A percentile compares a stretch with the other conserved stretches of the same genome.
Evolutionary conservation across 1,140 invertebrate genomes (phyloP).

Genomic region (Rhynchophorus ferrugineus): DNA sequence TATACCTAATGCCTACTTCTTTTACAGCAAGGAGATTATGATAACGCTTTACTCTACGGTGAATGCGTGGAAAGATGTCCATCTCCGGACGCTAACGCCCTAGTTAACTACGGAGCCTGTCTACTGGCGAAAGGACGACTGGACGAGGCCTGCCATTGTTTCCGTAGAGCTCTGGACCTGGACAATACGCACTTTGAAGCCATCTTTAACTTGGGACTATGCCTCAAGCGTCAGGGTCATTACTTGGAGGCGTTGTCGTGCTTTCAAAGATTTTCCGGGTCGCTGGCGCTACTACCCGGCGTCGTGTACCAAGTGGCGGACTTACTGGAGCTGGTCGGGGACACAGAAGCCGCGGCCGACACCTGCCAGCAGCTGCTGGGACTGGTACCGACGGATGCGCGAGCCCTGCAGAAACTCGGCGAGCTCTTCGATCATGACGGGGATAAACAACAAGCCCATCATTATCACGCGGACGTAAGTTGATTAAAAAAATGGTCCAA

Average conservation of each 20-base stretch:
- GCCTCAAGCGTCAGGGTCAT: conserved; percentile 61
- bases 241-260: conserved; percentile 70
- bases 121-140: conserved; percentile 63
- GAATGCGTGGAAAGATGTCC: conserved; percentile 62
- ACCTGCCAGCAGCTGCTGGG: conserved; percentile 81
- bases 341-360: conserved; percentile 70
- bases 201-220: conserved; percentile 79
- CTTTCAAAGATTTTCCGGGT: conserved; percentile 63
- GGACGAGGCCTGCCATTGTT: conserved; percentile 68
- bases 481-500: too few species aligned
- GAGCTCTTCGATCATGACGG: conserved; percentile 77
- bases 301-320: conserved; percentile 82
- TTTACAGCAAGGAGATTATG: conserved; percentile 68
- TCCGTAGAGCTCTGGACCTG: conserved; percentile 69
- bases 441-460: conserved; percentile 87
- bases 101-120: conserved; percentile 86
- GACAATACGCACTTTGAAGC: conserved; percentile 84
- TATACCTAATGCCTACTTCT: too few species aligned
- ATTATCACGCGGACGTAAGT: conserved; percentile 81
- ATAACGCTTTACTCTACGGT: conserved; percentile 76
- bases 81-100: conserved; percentile 50
- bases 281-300: conserved; percentile 56
- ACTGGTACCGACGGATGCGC: conserved; percentile 76
- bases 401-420: conserved; percentile 73
- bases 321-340: conserved; percentile 67